phyloP scores from a whole-genome alignment of 2,888 invertebrate species.

The Rugalucina vietnamica region DNA sequence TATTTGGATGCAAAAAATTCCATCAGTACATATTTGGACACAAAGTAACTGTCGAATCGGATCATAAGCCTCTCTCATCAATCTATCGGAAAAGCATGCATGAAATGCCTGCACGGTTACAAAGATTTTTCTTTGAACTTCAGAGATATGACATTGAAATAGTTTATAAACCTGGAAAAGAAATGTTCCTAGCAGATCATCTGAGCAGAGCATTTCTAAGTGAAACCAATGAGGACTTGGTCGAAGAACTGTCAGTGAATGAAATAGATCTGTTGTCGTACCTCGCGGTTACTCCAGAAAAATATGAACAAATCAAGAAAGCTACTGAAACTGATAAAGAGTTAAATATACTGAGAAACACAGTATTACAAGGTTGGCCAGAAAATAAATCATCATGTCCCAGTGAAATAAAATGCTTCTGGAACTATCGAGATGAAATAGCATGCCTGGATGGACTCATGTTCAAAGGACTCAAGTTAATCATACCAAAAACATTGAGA shows the following conservation, averaged over 20 bases:
- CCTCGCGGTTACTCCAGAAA: conserved; percentile 8
- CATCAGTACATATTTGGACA: conserved; percentile 37
- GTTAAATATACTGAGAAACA: conserved; percentile 1
- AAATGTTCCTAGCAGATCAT: conserved; percentile 37
- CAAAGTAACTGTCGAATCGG: conserved; percentile 31
- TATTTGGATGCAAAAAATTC: conserved; percentile 31
- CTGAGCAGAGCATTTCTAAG: conserved; percentile 20
- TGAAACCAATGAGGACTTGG: background rate
- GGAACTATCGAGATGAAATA: conserved; percentile 53
- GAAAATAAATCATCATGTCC: background rate
- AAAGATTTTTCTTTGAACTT: conserved; percentile 26
- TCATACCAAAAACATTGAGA: conserved; percentile 35
- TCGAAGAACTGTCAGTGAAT: conserved; percentile 24
- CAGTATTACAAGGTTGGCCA: conserved; percentile 17
- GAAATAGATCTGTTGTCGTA: conserved; percentile 17
- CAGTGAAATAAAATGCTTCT: conserved; percentile 17
- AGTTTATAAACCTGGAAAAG: conserved; percentile 17
- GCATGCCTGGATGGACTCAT: conserved; percentile 32
- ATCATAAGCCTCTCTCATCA: conserved; percentile 39
- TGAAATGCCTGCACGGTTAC: conserved; percentile 30
- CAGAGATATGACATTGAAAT: conserved; percentile 39
- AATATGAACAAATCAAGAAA: conserved; percentile 9
- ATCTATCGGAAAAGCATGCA: conserved; percentile 26
- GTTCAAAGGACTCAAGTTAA: conserved; percentile 33
- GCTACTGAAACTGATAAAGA: conserved; percentile 13